Percentiles rank a stretch among this genome's conserved stretches.
phyloP scores from a whole-genome alignment of 2,797 vertebrate species.

The Fundulus diaphanus region DNA sequence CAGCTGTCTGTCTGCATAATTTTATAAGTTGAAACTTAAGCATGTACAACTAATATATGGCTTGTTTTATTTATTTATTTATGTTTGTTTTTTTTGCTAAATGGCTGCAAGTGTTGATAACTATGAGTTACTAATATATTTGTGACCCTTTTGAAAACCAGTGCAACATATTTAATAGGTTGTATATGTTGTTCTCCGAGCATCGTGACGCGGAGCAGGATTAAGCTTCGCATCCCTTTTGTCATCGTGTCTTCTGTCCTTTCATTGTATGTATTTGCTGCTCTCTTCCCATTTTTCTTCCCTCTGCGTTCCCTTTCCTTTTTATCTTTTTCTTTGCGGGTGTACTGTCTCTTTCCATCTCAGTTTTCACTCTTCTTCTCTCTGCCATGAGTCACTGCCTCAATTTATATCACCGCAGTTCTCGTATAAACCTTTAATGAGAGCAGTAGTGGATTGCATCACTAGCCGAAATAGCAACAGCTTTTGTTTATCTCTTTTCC shows the following conservation, averaged over 20 bases:
- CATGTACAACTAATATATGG: background rate
- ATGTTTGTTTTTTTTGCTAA: too few relatives aligned
- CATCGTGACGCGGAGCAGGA: background rate
- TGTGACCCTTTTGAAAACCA: too few relatives aligned
- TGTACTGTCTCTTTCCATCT: conserved; percentile 14
- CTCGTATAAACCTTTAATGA: conserved; percentile 39
- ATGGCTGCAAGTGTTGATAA: background rate
- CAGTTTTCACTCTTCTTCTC: conserved; percentile 11
- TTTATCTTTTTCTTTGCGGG: conserved; percentile 41
- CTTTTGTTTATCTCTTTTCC: conserved; percentile 6
- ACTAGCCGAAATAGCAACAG: conserved; percentile 19
- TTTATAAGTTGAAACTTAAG: background rate
- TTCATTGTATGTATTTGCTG: background rate
- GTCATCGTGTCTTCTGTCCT: background rate
- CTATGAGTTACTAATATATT: too few relatives aligned
- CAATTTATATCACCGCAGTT: conserved; percentile 38
- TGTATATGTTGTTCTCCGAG: background rate
- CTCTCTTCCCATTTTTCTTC: conserved; percentile 28
- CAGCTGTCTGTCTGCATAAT: background rate
- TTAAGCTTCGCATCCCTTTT: background rate
- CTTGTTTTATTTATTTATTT: too few relatives aligned
- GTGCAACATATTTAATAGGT: background rate
- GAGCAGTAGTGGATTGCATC: conserved; percentile 50
- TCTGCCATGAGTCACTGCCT: conserved; percentile 41
- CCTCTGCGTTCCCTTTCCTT: conserved; percentile 21